phyloP scores from a whole-genome alignment of 2,113 vertebrate genomes.

The Thamnophis sirtalis region DNA sequence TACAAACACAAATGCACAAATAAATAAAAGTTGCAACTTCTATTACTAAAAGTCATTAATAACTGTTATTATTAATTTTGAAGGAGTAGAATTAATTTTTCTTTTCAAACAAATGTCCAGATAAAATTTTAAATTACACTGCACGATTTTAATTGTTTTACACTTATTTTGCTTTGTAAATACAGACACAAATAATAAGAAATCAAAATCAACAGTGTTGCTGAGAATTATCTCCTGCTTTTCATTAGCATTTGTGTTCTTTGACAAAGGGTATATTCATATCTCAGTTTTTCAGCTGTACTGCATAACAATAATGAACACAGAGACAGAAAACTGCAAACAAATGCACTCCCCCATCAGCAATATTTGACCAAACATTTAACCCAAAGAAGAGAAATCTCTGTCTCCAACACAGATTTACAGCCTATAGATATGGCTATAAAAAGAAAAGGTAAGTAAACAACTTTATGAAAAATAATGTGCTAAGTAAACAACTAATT shows the following conservation, averaged over 20 bases:
- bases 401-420: too few species aligned
- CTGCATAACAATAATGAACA: constrained; percentile 21
- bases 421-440: too few species aligned
- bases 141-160: neutral
- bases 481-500: too few species aligned
- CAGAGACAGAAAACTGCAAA: constrained; percentile 6
- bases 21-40: neutral
- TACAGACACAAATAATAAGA: constrained; percentile 15
- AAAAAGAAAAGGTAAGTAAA: neutral
- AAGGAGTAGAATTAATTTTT: neutral
- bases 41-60: neutral
- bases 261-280: constrained; percentile 26
- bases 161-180: constrained; percentile 23
- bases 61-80: neutral
- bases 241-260: constrained; percentile 38
- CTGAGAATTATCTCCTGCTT: constrained; percentile 36
- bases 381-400: neutral
- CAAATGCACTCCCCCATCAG: constrained; percentile 7
- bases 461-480: too few species aligned
- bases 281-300: constrained; percentile 32
- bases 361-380: constrained; percentile 12
- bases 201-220: constrained; percentile 11
- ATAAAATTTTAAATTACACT: neutral
- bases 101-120: neutral
- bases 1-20: constrained; percentile 2